phyloP scores from a whole-genome alignment of 2,113 vertebrate species.

The Brienomyrus brachyistius region DNA sequence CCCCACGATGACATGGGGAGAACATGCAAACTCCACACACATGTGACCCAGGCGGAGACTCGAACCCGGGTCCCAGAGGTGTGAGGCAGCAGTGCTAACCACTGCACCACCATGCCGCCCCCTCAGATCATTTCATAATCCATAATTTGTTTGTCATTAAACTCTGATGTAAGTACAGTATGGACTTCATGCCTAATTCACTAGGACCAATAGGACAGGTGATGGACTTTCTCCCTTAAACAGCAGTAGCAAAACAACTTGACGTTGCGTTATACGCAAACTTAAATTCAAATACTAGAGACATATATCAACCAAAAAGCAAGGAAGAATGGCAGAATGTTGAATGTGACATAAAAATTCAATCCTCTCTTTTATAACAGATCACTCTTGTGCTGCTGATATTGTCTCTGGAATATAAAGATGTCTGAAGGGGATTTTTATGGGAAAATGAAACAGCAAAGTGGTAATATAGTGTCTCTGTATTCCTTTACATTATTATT shows the following conservation, averaged over 20 bases:
- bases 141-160: neutral
- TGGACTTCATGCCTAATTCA: neutral
- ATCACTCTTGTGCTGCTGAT: neutral
- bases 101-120: too few species aligned
- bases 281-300: neutral
- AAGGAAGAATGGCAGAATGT: neutral
- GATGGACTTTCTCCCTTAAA: neutral
- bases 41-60: too few species aligned
- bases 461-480: neutral
- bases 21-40: too few species aligned
- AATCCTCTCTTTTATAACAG: neutral
- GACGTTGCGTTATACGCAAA: neutral
- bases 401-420: neutral
- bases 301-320: neutral
- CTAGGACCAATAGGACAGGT: neutral
- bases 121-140: neutral
- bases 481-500: neutral
- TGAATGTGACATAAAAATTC: neutral
- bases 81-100: too few species aligned
- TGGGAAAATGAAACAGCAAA: neutral
- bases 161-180: neutral
- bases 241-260: neutral
- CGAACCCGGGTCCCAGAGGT: too few species aligned
- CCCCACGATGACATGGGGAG: too few species aligned
- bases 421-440: neutral